A percentile compares a stretch with the other conserved stretches of the same genome.
Evolutionary conservation across 2,888 invertebrate genomes (phyloP).

Genomic region (Nephrotoma guestfalica): DNA sequence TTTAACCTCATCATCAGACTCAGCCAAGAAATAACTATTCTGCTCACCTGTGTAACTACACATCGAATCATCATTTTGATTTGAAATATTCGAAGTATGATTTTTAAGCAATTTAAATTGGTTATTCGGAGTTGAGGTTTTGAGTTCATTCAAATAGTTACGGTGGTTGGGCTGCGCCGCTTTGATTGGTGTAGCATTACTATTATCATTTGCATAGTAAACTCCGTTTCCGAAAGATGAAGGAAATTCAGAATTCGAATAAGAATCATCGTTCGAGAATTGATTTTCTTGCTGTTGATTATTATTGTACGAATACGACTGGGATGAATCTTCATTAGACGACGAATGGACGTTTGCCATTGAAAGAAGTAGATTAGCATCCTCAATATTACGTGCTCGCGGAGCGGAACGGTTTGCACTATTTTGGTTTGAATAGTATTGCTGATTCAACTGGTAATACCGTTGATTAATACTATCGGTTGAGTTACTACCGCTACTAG

Average conservation of each 20-base stretch:
- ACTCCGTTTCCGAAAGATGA: conserved; percentile 9
- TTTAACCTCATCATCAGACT: conserved; percentile 26
- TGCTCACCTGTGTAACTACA: conserved; percentile 27
- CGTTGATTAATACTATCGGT: neutral
- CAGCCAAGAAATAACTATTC: conserved; percentile 31
- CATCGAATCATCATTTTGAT: conserved; percentile 23
- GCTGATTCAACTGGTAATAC: neutral
- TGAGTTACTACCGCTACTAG: neutral
- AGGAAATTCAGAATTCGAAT: conserved; percentile 14
- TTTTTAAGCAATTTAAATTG: conserved; percentile 11
- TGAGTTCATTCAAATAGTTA: conserved; percentile 11
- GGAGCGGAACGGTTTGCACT: conserved; percentile 24
- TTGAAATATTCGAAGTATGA: conserved; percentile 12
- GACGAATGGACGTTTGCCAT: conserved; percentile 15
- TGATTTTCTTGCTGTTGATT: conserved; percentile 3
- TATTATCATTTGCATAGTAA: conserved; percentile 8
- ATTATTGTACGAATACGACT: conserved; percentile 5
- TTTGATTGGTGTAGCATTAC: conserved; percentile 8
- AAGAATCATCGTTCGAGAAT: conserved; percentile 10
- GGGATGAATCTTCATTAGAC: conserved; percentile 6
- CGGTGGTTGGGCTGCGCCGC: conserved; percentile 2
- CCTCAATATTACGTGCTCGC: conserved; percentile 21
- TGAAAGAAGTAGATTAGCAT: conserved; percentile 17
- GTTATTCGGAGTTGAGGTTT: conserved; percentile 19
- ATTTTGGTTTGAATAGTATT: neutral